Evolutionary conservation across 2,113 vertebrate genomes (phyloP), one percentile per base, ranked within the genome.

Genomic region (Promerops cafer): DNA sequence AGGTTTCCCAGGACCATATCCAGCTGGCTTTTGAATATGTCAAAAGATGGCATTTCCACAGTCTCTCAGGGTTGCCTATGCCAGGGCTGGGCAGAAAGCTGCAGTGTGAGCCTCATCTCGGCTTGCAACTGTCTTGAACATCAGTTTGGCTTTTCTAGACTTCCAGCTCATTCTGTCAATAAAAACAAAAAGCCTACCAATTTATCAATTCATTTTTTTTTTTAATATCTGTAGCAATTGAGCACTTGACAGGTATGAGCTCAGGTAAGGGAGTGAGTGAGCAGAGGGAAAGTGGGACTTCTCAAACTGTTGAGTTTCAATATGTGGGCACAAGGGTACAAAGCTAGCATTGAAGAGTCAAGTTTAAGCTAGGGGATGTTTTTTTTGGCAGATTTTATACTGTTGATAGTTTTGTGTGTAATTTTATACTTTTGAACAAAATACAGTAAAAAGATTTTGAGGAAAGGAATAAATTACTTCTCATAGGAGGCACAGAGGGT

Each of bases 131-230:
- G 23, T 33, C 24, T 44, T 39, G 47, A 15, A 30, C 18, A 13
- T 31, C 40, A 59, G 6, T 15, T 68, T 20, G 13, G 15, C 35
- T 72, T 64, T 72, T 40, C 33, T 66, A 39, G 52, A 27, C 27
- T 71, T 56, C 35, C 53, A 37, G 33, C 49, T 64, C 35, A 39
- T 69, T 47, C n/a, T 9, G 4, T 60, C 45, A n/a, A 2, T 78
- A 39, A 65, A 57, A 44, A 6, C 42, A 37, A 60, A 35, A 42
- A 59, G 10, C 30, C 7, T 63, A 8, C 44, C 5, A 18, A 8
- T 53, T 66, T 59, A 30, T 68, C 28, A 0, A 17, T 68, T 68
- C 0, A 2, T 40, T 2, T 27, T 3, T 1, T 11, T 61, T 83
- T 77, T 81, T 9, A 1, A 1, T 74, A 52, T 47, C 20, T 74